Conservation (phyloP, 2,888 invertebrate species). For the Amblyjoppa proteus region DNA sequence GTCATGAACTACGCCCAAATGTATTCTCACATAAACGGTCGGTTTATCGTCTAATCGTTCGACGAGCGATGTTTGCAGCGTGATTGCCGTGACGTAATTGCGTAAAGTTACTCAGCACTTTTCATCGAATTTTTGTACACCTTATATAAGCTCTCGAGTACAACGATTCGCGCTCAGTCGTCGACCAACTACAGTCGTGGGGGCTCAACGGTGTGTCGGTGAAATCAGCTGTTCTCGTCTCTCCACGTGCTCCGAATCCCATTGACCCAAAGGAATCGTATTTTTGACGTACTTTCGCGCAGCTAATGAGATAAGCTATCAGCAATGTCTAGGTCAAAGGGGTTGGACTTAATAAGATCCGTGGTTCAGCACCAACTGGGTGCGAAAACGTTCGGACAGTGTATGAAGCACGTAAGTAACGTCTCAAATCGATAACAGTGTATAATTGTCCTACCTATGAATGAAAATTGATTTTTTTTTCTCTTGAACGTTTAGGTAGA, state of each 20-base stretch:
- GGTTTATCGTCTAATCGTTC: neutral
- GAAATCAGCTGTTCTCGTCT: neutral
- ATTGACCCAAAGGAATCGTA: neutral
- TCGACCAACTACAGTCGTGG: neutral
- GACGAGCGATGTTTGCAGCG: neutral
- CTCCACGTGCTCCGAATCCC: conserved; percentile 25
- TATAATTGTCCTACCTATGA: neutral
- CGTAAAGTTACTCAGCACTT: conserved; percentile 21
- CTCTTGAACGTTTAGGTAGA: conserved; percentile 84
- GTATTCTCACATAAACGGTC: neutral
- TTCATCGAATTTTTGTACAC: neutral
- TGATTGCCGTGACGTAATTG: conserved; percentile 10
- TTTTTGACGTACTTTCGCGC: neutral
- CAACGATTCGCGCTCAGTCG: neutral
- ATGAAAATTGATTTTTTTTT: conserved; percentile 77
- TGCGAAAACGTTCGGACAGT: conserved; percentile 84
- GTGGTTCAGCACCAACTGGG: conserved; percentile 81
- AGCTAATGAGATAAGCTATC: neutral
- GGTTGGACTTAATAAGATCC: conserved; percentile 83
- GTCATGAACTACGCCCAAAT: neutral
- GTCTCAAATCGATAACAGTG: neutral
- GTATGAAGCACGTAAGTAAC: conserved; percentile 85
- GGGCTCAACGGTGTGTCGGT: neutral
- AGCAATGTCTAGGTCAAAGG: conserved; percentile 72
- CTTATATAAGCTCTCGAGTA: neutral